phyloP scores from a whole-genome alignment of 2,797 vertebrate species.

The Pseudocheirus occidentalis region DNA sequence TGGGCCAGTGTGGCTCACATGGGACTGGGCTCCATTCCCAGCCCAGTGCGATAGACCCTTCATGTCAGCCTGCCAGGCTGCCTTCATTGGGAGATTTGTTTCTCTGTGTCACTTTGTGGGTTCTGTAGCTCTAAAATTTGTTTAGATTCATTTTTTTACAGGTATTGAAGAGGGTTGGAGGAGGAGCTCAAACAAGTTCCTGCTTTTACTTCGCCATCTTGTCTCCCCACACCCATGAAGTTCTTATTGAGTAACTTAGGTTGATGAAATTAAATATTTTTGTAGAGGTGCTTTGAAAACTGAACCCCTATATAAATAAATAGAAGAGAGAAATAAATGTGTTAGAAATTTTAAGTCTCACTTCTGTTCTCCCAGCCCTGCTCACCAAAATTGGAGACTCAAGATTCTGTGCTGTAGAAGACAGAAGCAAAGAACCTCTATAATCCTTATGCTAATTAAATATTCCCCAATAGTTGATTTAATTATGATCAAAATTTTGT shows the following conservation, averaged over 20 bases:
- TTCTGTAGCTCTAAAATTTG: too few relatives aligned
- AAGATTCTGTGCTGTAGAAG: not conserved
- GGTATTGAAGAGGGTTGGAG: too few relatives aligned
- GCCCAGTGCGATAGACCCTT: too few relatives aligned
- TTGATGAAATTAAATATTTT: not conserved
- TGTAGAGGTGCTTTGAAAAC: not conserved
- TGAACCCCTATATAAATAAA: not conserved
- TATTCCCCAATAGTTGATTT: constrained; percentile 26
- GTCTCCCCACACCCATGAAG: not conserved
- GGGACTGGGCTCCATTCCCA: too few relatives aligned
- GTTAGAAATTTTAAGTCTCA: constrained; percentile 16
- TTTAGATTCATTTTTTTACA: too few relatives aligned
- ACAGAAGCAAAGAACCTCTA: constrained; percentile 7
- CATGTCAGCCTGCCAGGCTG: too few relatives aligned
- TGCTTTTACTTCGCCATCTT: too few relatives aligned
- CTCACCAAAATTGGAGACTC: not conserved
- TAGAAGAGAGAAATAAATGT: not conserved
- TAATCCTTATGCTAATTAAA: constrained; percentile 20
- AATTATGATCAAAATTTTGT: not conserved
- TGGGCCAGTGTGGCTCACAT: too few relatives aligned
- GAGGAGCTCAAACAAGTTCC: too few relatives aligned
- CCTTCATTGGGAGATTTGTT: too few relatives aligned
- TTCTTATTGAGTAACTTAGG: not conserved
- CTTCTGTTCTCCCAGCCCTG: not conserved
- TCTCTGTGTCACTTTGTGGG: too few relatives aligned